These are phyloP conservation scores for Crypturellus undulatus DNA, from an alignment of 2,113 vertebrate genomes.

Conservation along the genomic window DNA sequence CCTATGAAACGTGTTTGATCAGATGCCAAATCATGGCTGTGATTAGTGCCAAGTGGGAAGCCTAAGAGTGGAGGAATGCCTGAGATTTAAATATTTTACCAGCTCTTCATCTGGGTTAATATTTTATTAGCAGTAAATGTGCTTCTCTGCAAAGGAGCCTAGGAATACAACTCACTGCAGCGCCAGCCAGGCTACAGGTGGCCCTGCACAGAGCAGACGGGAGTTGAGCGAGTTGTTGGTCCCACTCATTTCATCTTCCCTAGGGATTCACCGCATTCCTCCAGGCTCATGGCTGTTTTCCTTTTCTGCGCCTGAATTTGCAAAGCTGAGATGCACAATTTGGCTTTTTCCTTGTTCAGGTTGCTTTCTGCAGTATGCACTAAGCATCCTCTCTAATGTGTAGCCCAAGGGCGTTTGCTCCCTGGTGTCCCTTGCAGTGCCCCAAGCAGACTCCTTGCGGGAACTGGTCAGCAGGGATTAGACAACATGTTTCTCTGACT, in stretches of 20 bases:
- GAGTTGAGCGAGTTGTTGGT: background rate
- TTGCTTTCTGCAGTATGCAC: background rate
- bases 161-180: background rate
- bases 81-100: slow-evolving; percentile 57
- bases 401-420: too few relatives aligned
- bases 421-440: too few relatives aligned
- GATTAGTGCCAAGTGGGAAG: slow-evolving; percentile 48
- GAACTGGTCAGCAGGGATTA: background rate
- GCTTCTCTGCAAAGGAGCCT: background rate
- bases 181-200: background rate
- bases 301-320: background rate
- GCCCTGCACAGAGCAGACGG: background rate
- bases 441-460: too few relatives aligned
- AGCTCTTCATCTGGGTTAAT: slow-evolving; percentile 14
- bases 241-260: background rate
- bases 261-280: rapidly evolving
- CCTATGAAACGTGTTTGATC: slow-evolving; percentile 40
- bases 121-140: slow-evolving; percentile 9
- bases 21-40: slow-evolving; percentile 20
- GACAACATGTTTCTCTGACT: background rate
- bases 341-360: background rate
- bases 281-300: rapidly evolving
- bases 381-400: background rate
- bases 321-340: background rate
- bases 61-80: slow-evolving; percentile 20